These are phyloP conservation scores for Dione vanillae DNA, from an alignment of 2,888 invertebrate species.

Conservation along the genomic window DNA sequence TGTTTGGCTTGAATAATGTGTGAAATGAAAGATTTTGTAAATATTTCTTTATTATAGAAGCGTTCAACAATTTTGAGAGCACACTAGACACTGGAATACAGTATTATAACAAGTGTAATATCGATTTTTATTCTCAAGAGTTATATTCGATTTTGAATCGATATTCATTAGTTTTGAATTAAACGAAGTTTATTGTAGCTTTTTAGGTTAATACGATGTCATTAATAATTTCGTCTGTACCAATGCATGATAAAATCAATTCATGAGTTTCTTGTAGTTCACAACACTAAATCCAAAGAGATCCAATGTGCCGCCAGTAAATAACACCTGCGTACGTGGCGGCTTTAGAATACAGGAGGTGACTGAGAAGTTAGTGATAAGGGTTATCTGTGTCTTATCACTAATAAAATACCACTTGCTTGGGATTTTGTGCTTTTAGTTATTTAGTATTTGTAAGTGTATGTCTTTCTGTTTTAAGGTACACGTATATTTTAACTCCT, in stretches of 20 bases:
- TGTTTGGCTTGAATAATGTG: too few relatives aligned
- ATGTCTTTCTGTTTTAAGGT: neutral
- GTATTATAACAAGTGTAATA: neutral
- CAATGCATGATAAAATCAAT: neutral
- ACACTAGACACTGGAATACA: neutral
- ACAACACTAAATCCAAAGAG: slow-evolving; percentile 5
- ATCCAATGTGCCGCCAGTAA: slow-evolving; percentile 26
- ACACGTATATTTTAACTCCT: neutral
- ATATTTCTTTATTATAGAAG: too few relatives aligned
- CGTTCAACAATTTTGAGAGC: neutral
- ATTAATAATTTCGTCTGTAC: too few relatives aligned
- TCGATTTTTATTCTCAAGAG: neutral
- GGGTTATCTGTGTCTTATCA: slow-evolving; percentile 4
- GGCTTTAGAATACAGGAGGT: slow-evolving; percentile 1
- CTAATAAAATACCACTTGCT: neutral
- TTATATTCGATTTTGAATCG: neutral
- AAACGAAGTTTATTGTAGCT: too few relatives aligned
- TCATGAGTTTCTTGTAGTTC: neutral
- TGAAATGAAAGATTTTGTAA: too few relatives aligned
- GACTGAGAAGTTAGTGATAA: slow-evolving; percentile 14
- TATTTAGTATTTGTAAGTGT: neutral
- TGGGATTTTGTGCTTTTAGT: neutral
- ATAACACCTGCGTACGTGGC: slow-evolving; percentile 28
- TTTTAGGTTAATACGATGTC: too few relatives aligned
- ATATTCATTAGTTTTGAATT: neutral